Conservation (phyloP, 1,140 invertebrate genomes). For the Rhizoglyphus robini region DNA sequence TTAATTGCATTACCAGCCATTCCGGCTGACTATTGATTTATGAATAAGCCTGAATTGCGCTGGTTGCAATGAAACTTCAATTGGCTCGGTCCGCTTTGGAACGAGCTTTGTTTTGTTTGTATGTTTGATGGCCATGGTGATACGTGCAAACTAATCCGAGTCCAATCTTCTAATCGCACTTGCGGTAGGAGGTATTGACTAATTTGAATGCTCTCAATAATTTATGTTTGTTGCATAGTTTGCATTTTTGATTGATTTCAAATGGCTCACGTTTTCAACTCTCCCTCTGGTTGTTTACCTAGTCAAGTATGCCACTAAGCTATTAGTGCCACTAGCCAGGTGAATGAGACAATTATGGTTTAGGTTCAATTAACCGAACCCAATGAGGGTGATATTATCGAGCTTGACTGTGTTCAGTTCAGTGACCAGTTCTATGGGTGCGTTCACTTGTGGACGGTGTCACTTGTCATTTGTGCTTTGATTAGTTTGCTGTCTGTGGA, state of each 20-base stretch:
- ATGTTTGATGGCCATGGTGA: too few relatives aligned
- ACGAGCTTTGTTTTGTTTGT: too few relatives aligned
- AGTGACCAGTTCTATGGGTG: neutral
- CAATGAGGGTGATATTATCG: slow-evolving; percentile 8
- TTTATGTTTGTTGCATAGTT: neutral
- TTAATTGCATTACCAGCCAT: neutral
- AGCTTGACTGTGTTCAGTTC: neutral
- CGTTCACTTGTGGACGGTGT: too few relatives aligned
- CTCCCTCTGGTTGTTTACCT: too few relatives aligned
- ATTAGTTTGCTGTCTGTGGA: too few relatives aligned
- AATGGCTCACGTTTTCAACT: neutral
- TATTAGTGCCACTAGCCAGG: too few relatives aligned
- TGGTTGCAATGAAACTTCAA: neutral
- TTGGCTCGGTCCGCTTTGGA: too few relatives aligned
- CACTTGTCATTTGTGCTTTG: too few relatives aligned
- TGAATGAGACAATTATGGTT: too few relatives aligned
- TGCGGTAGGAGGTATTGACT: neutral
- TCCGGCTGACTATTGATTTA: neutral
- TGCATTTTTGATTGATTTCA: slow-evolving; percentile 14
- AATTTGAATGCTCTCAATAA: slow-evolving; percentile 8
- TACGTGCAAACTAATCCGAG: neutral
- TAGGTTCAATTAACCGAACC: slow-evolving; percentile 5
- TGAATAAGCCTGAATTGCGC: neutral
- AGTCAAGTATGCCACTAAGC: too few relatives aligned
- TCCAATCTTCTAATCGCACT: neutral